Base-by-base conservation (phyloP, 92 coral and sea anemone genomes). In the Phymanthus crucifer region DNA sequence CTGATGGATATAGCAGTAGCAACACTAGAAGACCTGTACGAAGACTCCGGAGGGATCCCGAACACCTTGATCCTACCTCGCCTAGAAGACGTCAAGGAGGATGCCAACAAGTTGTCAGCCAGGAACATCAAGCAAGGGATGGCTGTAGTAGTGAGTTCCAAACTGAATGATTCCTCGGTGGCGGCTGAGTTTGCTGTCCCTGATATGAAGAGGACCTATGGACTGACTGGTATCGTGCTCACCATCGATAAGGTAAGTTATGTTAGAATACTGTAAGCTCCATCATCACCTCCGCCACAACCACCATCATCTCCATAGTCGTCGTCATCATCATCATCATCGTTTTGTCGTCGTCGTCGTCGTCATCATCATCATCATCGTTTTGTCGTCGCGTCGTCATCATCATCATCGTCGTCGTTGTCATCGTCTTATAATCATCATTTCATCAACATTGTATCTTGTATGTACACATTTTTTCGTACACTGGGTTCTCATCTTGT, bases 31-130 rank as follows among this genome's bases (percentile, higher is more conserved):
- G 99, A 95, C 84, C 86, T 95, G 67, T 95, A 95, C 86, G 99
- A 95, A 32, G 99, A 95, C 80, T 84, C 89, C 56, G 99, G 99
- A 43, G 99, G 99, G 6, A 81, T 93, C n/a, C 99, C 99, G 8
- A 70, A 84, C 32, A 81, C 85, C 75, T 77, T 95, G 38, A 87
- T 73, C 73, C 87, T 95, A 57, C 99, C 99, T 31, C 88, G 81
- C 37, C 91, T 90, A 21, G 99, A 95, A 69, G 99, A 95, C 65
- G 97, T 95, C 45, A 89, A 93, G 68, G 93, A 92, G 23, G 97
- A 95, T 43, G 97, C 85, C 77, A 91, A 93, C 80, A 95, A 93
- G 78, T 78, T 94, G 56, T 87, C 95, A 26, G 84, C 92, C 27
- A 83, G 81, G 14, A 92, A 83, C 70, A 71, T 95, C 70, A 92